Base-by-base conservation (phyloP, 2,888 invertebrate genomes). In the Plemyria rubiginata region DNA sequence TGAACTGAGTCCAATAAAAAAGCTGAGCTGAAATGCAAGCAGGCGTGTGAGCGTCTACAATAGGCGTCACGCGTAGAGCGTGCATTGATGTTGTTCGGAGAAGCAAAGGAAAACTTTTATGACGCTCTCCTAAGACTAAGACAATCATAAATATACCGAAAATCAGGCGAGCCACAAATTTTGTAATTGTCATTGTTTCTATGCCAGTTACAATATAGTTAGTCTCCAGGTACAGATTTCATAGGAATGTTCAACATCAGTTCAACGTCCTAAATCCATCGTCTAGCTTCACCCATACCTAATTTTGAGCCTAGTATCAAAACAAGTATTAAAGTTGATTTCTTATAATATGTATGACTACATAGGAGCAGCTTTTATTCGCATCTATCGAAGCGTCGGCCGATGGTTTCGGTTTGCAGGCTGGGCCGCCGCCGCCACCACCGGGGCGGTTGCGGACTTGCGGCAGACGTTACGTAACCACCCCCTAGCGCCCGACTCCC, bases 381-480 rank as follows among this genome's bases (percentile, higher is more conserved):
- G 56, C 49, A 60, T 64, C 53, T 15, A 52, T 64, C 56, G 32
- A 53, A 43, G 45, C 54, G 16, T 43, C 48, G 16, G 16, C 22
- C 46, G 12, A 15, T 16, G 54, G 38, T 36, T 52, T 36, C 22
- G 29, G 56, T 48, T 53, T 49, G 29, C 50, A 45, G 28, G 66
- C 62, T 66, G 67, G 64, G 72, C 62, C 67, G 67, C 22, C 22
- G 22, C 22, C 22, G 22, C 22, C n/a, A n/a, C n/a, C n/a, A 3
- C 22, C 22, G 22, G 64, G 72, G 72, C 75, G 72, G 79, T 65
- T 60, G 62, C 66, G 63, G 60, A 56, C 72, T 75, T 82, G 84
- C 82, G 79, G 82, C 81, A 84, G 78, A 76, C 76, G 72, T 88
- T 87, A 87, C 82, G 80, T 86, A 87, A 88, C 80, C 74, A 72